Conservation (phyloP, 2,797 vertebrate species). For the Sebastes itinus region DNA sequence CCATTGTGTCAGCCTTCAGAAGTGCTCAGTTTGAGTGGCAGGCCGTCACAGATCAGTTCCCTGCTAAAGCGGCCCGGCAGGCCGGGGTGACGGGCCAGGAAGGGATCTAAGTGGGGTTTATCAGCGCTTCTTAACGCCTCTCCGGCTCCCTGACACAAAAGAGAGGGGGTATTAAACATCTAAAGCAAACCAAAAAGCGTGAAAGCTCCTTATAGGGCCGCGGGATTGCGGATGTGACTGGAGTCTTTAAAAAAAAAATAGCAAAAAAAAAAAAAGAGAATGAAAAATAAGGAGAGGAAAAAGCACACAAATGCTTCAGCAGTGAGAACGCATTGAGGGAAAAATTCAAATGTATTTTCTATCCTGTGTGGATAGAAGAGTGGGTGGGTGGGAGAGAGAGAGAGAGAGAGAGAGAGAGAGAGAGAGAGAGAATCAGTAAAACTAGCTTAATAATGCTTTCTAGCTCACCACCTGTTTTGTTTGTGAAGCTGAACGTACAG, state of each 20-base stretch:
- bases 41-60: conserved; percentile 99
- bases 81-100: conserved; percentile 98
- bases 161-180: conserved; percentile 99
- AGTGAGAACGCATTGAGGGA: conserved; percentile 49
- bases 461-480: conserved; percentile 16
- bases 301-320: conserved; percentile 60
- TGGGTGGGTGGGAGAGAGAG: conserved; percentile 10
- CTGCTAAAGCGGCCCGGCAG: conserved; percentile 99
- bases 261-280: conserved; percentile 17
- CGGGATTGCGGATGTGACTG: conserved; percentile 97
- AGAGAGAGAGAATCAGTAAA: conserved; percentile 19
- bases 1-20: conserved; percentile 99
- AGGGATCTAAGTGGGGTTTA: conserved; percentile 99
- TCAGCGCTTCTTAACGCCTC: conserved; percentile 99
- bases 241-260: conserved; percentile 92
- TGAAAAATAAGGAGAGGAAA: conserved; percentile 33
- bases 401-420: conserved; percentile 1
- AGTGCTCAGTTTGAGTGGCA: conserved; percentile 99
- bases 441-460: conserved; percentile 33
- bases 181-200: conserved; percentile 99
- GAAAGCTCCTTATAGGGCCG: conserved; percentile 99
- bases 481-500: neutral
- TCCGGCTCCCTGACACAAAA: conserved; percentile 99
- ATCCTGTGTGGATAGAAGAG: conserved; percentile 50
- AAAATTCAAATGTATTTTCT: conserved; percentile 49